These are phyloP conservation scores for Scaptomyza cyrtandrae DNA, from an alignment of 2,888 invertebrate species.

Conservation along the genomic window DNA sequence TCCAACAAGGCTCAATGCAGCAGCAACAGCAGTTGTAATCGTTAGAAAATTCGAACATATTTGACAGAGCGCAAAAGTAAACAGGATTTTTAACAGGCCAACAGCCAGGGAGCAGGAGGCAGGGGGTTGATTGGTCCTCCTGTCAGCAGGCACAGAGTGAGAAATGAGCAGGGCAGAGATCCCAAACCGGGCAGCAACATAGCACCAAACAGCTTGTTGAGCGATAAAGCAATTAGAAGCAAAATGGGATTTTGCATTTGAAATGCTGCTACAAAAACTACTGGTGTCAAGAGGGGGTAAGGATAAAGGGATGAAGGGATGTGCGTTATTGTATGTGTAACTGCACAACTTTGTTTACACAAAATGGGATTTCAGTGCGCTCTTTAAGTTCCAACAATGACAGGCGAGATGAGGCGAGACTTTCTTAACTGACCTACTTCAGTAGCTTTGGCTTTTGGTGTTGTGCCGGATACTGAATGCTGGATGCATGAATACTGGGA, in stretches of 20 bases:
- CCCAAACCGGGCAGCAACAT: constrained; percentile 36
- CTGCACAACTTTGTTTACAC: constrained; percentile 72
- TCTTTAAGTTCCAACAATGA: constrained; percentile 70
- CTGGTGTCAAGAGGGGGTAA: constrained; percentile 1
- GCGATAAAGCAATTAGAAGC: constrained; percentile 81
- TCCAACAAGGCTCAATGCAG: constrained; percentile 15
- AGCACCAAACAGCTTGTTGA: constrained; percentile 79
- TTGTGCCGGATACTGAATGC: constrained; percentile 46
- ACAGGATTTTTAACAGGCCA: constrained; percentile 51
- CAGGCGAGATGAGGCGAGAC: constrained; percentile 23
- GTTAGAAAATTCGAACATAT: constrained; percentile 82
- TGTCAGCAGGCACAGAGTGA: constrained; percentile 67
- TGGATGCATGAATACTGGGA: constrained; percentile 29
- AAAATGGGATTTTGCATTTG: constrained; percentile 81
- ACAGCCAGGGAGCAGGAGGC: constrained; percentile 11
- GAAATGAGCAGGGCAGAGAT: constrained; percentile 66
- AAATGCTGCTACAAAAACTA: constrained; percentile 71
- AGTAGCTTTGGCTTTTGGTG: constrained; percentile 46
- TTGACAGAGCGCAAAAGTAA: constrained; percentile 82
- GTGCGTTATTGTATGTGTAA: constrained; percentile 17
- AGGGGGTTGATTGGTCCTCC: constrained; percentile 37
- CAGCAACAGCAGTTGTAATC: constrained; percentile 67
- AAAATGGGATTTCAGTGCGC: constrained; percentile 72
- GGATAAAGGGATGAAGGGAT: constrained; percentile 3
- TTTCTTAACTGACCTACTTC: constrained; percentile 76